Evolutionary conservation across 2,888 invertebrate genomes (phyloP).

Genomic region (Neoscelio sp.): DNA sequence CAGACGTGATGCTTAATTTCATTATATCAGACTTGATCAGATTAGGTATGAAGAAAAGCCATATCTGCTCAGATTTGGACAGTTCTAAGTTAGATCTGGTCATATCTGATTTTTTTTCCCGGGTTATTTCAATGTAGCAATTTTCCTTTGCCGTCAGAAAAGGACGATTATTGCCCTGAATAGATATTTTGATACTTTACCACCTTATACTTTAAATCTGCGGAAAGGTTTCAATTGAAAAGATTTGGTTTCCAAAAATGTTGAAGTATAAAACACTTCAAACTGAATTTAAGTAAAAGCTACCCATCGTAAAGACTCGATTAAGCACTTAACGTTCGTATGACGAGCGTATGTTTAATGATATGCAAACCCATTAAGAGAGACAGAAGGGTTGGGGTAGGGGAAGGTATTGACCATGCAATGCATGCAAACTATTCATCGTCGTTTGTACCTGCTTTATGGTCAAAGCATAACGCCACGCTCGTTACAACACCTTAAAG

Average conservation of each 20-base stretch:
- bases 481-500: constrained; percentile 27
- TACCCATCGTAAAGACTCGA: constrained; percentile 37
- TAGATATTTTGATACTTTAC: too few species aligned
- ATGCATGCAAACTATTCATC: constrained; percentile 27
- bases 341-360: constrained; percentile 50
- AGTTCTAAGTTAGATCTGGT: too few species aligned
- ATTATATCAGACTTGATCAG: too few species aligned
- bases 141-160: too few species aligned
- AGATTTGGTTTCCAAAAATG: too few species aligned
- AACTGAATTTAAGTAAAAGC: constrained; percentile 24
- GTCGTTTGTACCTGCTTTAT: constrained; percentile 42
- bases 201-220: too few species aligned
- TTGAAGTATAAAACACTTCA: background rate
- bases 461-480: constrained; percentile 46
- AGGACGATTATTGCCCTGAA: too few species aligned
- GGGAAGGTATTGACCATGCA: constrained; percentile 38
- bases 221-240: background rate
- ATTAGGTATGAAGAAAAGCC: too few species aligned
- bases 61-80: too few species aligned
- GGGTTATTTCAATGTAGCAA: too few species aligned
- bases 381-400: background rate
- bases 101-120: too few species aligned
- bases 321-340: constrained; percentile 42
- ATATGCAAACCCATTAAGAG: constrained; percentile 53
- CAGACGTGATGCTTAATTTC: too few species aligned